Base-by-base conservation (phyloP, 2,113 vertebrate species). In the Ranitomeya variabilis region DNA sequence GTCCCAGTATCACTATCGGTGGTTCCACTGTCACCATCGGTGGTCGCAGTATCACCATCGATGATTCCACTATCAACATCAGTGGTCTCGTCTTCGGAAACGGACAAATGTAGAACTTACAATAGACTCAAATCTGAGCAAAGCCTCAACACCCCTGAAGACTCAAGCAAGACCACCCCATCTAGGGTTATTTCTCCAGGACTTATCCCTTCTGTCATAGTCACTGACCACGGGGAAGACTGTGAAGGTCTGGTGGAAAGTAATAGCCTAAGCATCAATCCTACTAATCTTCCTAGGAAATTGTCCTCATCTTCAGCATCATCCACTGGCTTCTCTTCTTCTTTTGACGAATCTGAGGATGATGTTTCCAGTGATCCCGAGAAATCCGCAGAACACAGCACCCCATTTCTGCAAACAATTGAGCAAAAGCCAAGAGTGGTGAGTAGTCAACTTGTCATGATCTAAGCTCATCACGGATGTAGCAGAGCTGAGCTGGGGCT, bases 281-380 rank as follows among this genome's bases (percentile, higher is more conserved):
- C 96, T 19, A 37, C 15, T 5, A 91, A 90, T 89, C 93, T 95
- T 0, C 87, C 97, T 80, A 94, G 98, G 91, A 99, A 99, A 91
- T 95, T 99, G 86, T 99, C 98, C 0, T 99, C 98, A 0, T 99
- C 98, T 31, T 99, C 98, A 0, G 96, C 97, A 3, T 99, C 98
- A 79, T 99, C 98, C 52, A 97, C 98, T 0, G 98, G 98, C 52
- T 99, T 99, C 93, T 99, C 97, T 67, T 99, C 98, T 0, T 99
- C 98, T 80, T 99, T 97, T 94, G 98, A 99, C 52, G 98, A 99
- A 90, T 99, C 98, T 0, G 98, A 99, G 90, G 98, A 99, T 81
- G 98, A 99, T 90, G 96, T 98, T 80, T 99, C 98, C 92, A 99
- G 98, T 0, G 98, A 99, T 81, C 96, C 98, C 0, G 98, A 99